phyloP scores from a whole-genome alignment of 2,797 vertebrate genomes.

The Protonibea diacanthus region DNA sequence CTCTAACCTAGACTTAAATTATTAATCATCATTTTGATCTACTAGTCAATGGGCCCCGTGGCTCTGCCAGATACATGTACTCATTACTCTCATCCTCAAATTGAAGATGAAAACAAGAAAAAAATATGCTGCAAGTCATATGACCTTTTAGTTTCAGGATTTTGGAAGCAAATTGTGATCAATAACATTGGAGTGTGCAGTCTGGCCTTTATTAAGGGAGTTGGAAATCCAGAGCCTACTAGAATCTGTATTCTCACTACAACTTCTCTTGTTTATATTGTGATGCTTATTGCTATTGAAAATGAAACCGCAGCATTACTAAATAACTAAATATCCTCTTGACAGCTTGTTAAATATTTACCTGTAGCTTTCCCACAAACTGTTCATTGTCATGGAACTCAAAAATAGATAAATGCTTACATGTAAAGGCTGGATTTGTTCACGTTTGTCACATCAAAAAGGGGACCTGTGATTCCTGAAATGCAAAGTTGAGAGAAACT shows the following conservation, averaged over 20 bases:
- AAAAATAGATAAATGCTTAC: constrained; percentile 20
- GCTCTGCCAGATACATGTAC: constrained; percentile 12
- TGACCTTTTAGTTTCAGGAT: constrained; percentile 52
- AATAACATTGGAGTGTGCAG: constrained; percentile 30
- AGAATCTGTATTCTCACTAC: constrained; percentile 22
- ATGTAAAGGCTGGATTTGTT: constrained; percentile 34
- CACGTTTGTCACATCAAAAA: constrained; percentile 21
- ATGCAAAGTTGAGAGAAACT: constrained; percentile 11
- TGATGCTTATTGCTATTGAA: constrained; percentile 36
- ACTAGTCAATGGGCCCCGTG: constrained; percentile 21
- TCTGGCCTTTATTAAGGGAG: constrained; percentile 47
- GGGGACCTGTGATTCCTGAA: constrained; percentile 18
- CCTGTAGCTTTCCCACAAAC: constrained; percentile 46
- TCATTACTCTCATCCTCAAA: constrained; percentile 42
- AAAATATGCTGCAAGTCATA: constrained; percentile 21
- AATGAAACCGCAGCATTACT: constrained; percentile 40
- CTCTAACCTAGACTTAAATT: constrained; percentile 53
- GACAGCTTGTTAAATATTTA: constrained; percentile 73
- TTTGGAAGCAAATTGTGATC: constrained; percentile 52
- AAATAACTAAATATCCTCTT: constrained; percentile 53
- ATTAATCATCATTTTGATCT: constrained; percentile 68
- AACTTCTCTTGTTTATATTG: constrained; percentile 24
- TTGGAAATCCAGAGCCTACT: constrained; percentile 10
- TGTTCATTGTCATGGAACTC: constrained; percentile 30
- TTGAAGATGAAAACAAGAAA: constrained; percentile 41